phyloP scores from a whole-genome alignment of 2,113 vertebrate genomes.

The Porphyrio hochstetteri region DNA sequence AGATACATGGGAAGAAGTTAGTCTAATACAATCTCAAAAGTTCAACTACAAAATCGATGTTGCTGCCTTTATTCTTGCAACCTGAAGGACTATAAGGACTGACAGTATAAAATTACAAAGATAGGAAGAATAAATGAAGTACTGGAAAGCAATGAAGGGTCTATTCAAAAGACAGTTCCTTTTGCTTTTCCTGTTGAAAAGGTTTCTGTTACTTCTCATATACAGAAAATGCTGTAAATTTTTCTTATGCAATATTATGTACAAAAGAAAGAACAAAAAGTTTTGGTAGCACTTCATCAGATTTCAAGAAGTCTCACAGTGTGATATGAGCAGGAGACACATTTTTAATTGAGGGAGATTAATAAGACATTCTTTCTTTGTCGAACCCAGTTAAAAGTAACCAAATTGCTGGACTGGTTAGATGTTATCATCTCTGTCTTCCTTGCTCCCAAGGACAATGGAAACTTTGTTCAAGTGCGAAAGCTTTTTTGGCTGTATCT shows the following conservation, averaged over 20 bases:
- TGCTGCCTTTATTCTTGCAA: conserved; percentile 26
- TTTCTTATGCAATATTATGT: background rate
- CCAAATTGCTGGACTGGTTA: background rate
- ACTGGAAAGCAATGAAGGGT: conserved; percentile 37
- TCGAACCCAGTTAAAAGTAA: background rate
- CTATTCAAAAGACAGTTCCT: conserved; percentile 30
- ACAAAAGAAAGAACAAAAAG: conserved; percentile 1
- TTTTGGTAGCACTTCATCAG: background rate
- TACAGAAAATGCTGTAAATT: background rate
- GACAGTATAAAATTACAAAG: conserved; percentile 45
- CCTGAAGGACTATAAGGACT: conserved; percentile 20
- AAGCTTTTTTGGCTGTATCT: background rate
- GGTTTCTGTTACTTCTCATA: conserved; percentile 34
- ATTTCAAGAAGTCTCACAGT: background rate
- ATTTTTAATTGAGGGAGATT: background rate
- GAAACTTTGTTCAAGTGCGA: background rate
- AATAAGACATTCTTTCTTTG: background rate
- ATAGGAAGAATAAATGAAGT: conserved; percentile 29
- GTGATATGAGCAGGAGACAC: background rate
- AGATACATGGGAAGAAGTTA: background rate
- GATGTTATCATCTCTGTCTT: background rate
- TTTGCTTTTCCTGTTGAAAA: conserved; percentile 20
- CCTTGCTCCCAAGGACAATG: background rate
- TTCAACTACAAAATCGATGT: conserved; percentile 2
- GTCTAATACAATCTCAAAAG: conserved; percentile 17